Evolutionary conservation across 2,888 invertebrate species (phyloP).

Genomic region (Hartigia nigra): DNA sequence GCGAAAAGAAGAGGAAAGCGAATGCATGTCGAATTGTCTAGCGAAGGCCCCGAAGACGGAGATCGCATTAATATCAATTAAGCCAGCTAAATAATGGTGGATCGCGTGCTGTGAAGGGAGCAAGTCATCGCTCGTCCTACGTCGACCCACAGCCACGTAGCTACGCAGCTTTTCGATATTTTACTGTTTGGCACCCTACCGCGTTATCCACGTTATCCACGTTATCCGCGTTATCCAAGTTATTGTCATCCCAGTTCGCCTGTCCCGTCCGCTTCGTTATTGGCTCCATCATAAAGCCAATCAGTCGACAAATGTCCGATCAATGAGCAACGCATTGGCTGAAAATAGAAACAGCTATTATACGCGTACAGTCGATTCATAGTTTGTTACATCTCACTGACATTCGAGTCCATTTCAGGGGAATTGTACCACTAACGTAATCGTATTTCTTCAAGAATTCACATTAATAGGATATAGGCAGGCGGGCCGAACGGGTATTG

Average conservation of each 20-base stretch:
- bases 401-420: not conserved
- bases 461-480: not conserved
- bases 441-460: not conserved
- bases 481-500: not conserved
- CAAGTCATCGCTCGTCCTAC: conserved; percentile 21
- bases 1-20: not conserved
- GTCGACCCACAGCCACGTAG: conserved; percentile 11
- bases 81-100: conserved; percentile 43
- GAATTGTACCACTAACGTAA: not conserved
- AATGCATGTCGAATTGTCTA: not conserved
- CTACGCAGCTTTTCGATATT: conserved; percentile 35
- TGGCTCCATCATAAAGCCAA: conserved; percentile 29
- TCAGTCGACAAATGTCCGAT: conserved; percentile 33
- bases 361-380: conserved; percentile 17
- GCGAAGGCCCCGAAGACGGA: not conserved
- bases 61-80: conserved; percentile 50
- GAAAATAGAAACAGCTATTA: not conserved
- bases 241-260: conserved; percentile 21
- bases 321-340: conserved; percentile 25
- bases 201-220: conserved; percentile 37
- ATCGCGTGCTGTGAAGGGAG: conserved; percentile 42
- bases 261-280: conserved; percentile 16
- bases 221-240: conserved; percentile 35
- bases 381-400: conserved; percentile 10
- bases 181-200: conserved; percentile 32